Evolutionary conservation across 2,797 vertebrate species (phyloP), one percentile per base, ranked within the genome.

Genomic region (Galaxias olidus): DNA sequence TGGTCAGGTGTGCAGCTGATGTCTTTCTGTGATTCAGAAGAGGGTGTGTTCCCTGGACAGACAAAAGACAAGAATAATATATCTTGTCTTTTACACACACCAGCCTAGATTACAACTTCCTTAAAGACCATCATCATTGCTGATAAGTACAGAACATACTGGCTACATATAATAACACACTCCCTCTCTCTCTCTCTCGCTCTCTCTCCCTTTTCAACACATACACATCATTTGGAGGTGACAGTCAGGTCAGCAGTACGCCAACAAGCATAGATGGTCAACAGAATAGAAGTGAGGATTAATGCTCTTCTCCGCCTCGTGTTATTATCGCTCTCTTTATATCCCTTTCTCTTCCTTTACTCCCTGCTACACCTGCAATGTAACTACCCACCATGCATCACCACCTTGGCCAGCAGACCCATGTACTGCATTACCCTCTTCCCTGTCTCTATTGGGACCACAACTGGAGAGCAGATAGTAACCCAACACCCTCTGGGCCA

Each of bases 371-470:
- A 30, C 30, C 30, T 30, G 30, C 30, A 30, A 30, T 30, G 30
- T 30, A 30, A 30, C 30, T 30, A 30, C 30, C 30, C 30, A 2
- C 2, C 30, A 2, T 30, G 30, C 3, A 2, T 30, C 30, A 30
- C 30, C 30, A 30, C 30, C 30, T 50, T 12, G 42, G 18, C 20
- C 41, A 45, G 45, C 61, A 58, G 42, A 55, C 2, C 20, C n/a
- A n/a, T n/a, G n/a, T n/a, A n/a, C n/a, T n/a, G n/a, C n/a, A n/a
- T 50, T 17, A 13, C 4, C 52, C 17, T 15, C 41, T 30, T 8
- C 13, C 20, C 59, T 5, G 53, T 87, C 68, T 66, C 86, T 76
- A 81, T 83, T 78, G 83, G 77, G 60, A 86, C 71, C 51, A 15
- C 50, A 20, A 30, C 69, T 44, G 13, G 41, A 68, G 63, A 71